These are phyloP conservation scores for Chloropsis cyanopogon DNA, from an alignment of 2,113 vertebrate species.

Conservation along the genomic window DNA sequence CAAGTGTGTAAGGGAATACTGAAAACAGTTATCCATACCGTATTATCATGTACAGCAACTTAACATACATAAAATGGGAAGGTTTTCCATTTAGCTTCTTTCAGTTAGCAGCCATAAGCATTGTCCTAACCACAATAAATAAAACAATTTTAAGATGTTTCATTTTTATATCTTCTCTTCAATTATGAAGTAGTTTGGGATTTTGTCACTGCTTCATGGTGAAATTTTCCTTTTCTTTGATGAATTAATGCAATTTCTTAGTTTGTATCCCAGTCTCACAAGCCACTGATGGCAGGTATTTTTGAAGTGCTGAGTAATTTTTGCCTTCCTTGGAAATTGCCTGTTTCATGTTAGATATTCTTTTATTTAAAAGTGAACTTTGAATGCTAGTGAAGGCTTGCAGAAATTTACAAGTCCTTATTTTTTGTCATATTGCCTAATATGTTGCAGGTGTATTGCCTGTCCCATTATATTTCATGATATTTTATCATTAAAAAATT, in stretches of 20 bases:
- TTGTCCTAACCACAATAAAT: neutral
- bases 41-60: neutral
- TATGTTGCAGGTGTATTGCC: neutral
- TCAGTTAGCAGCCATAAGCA: neutral
- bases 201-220: neutral
- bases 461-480: neutral
- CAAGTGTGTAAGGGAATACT: neutral
- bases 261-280: neutral
- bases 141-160: neutral
- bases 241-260: neutral
- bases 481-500: neutral
- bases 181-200: neutral
- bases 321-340: neutral
- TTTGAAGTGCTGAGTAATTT: neutral
- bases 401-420: neutral
- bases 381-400: neutral
- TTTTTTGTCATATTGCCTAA: neutral
- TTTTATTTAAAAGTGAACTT: neutral
- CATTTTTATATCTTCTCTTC: neutral
- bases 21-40: neutral
- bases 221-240: neutral
- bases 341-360: neutral
- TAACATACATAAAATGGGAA: neutral
- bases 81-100: neutral
- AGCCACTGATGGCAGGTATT: neutral